Evolutionary conservation across 1,140 invertebrate species (phyloP).

Genomic region (Asbolus verrucosus): DNA sequence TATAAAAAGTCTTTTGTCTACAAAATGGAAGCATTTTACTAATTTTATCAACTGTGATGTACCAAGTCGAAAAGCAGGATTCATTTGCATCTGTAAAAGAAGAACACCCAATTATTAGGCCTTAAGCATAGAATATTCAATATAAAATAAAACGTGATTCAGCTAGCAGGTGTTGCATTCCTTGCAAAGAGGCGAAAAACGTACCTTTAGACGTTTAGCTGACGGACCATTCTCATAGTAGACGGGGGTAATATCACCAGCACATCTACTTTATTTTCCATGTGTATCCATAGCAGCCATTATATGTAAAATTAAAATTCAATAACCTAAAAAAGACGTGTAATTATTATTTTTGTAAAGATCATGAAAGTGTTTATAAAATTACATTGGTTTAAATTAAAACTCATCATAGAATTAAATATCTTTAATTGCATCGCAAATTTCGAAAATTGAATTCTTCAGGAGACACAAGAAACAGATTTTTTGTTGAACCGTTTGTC

Average conservation of each 20-base stretch:
- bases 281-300: slow-evolving; percentile 1
- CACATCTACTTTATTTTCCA: background rate
- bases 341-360: slow-evolving; percentile 11
- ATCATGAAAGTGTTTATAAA: background rate
- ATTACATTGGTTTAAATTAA: too few relatives aligned
- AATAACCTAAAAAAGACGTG: background rate
- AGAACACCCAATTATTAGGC: background rate
- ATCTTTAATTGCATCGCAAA: too few relatives aligned
- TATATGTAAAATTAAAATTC: slow-evolving; percentile 1
- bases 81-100: slow-evolving; percentile 3
- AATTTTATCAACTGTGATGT: too few relatives aligned
- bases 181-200: slow-evolving; percentile 14
- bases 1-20: background rate
- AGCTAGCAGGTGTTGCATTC: slow-evolving; percentile 8
- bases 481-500: too few relatives aligned
- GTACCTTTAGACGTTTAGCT: slow-evolving; percentile 9
- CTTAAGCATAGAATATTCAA: slow-evolving; percentile 6
- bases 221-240: too few relatives aligned
- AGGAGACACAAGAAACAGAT: too few relatives aligned
- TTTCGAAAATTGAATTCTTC: too few relatives aligned
- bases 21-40: too few relatives aligned
- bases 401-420: too few relatives aligned
- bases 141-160: slow-evolving; percentile 17
- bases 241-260: background rate
- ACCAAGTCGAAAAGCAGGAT: background rate